Evolutionary conservation across 2,888 invertebrate genomes (phyloP), one percentile per base, ranked within the genome.

Genomic region (Plebejus melissa): DNA sequence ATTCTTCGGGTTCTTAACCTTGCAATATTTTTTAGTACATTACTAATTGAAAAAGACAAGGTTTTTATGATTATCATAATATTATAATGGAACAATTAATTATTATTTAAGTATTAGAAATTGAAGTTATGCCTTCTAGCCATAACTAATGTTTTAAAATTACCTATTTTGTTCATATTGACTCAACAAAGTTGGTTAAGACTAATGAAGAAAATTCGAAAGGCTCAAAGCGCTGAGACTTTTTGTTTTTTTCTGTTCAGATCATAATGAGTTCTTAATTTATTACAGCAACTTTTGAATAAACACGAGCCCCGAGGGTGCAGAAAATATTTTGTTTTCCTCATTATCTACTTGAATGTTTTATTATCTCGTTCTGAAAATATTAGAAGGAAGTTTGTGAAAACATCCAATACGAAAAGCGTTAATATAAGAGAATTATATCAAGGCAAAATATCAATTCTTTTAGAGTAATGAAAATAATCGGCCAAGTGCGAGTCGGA

Each of bases 261-360:
- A 22, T 58, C 7, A 58, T 58, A 58, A 58, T 58, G 58, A 58
- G 58, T 58, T 58, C 58, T 58, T 58, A 58, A 58, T 58, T 58
- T 58, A 58, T 58, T 58, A 58, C 22, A 58, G 7, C 7, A 58
- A 58, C 22, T 58, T 58, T 58, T 58, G 22, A 22, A 58, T 22
- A 58, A 58, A 58, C 22, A 9, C 58, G 16, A 58, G 22, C 22
- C 7, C 7, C 22, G 22, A 9, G 46, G 58, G 58, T 58, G 58
- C 16, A 58, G 58, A 58, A 58, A 58, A 7, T 58, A 58, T 58
- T 58, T 22, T 58, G 22, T 58, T 22, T 58, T 58, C 2, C 58
- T 58, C 22, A 58, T 22, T 58, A 58, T 22, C 58, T 58, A 7
- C 58, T 58, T 58, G 22, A 58, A 58, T 58, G 9, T 58, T 58